A percentile compares a stretch with the other conserved stretches of the same genome.
phyloP scores from a whole-genome alignment of 1,140 invertebrate species.

The Ceratina australensis region DNA sequence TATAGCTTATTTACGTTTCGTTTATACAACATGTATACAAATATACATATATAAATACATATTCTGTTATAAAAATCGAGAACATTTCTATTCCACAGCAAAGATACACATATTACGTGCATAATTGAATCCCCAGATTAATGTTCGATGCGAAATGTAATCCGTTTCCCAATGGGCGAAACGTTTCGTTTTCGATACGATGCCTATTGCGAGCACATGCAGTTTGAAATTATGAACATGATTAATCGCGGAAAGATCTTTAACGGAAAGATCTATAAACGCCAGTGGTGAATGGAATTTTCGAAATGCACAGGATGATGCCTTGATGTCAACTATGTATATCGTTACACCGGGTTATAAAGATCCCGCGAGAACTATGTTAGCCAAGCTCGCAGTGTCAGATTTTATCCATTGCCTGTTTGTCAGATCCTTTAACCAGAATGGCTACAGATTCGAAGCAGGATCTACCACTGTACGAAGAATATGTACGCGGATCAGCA shows the following conservation, averaged over 20 bases:
- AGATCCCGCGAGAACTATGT: too few species aligned
- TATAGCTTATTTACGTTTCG: conserved; percentile 24
- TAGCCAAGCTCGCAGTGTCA: too few species aligned
- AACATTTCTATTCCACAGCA: conserved; percentile 73
- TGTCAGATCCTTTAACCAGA: too few species aligned
- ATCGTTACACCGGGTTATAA: neutral
- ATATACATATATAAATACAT: conserved; percentile 11
- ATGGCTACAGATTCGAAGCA: too few species aligned
- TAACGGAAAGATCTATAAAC: conserved; percentile 15
- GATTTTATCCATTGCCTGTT: too few species aligned
- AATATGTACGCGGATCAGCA: too few species aligned
- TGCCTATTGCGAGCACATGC: neutral
- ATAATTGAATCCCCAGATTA: neutral
- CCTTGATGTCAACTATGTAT: neutral
- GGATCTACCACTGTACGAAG: too few species aligned
- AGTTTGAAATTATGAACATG: neutral
- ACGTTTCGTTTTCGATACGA: neutral
- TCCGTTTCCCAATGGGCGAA: neutral
- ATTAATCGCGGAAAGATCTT: neutral
- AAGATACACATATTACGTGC: conserved; percentile 28
- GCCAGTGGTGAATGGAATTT: conserved; percentile 13
- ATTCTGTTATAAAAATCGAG: conserved; percentile 25
- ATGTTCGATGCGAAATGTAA: neutral
- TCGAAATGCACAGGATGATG: neutral
- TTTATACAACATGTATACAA: conserved; percentile 10